These are phyloP conservation scores for Bathynomus jamesi DNA, from an alignment of 1,140 invertebrate species.

Conservation along the genomic window DNA sequence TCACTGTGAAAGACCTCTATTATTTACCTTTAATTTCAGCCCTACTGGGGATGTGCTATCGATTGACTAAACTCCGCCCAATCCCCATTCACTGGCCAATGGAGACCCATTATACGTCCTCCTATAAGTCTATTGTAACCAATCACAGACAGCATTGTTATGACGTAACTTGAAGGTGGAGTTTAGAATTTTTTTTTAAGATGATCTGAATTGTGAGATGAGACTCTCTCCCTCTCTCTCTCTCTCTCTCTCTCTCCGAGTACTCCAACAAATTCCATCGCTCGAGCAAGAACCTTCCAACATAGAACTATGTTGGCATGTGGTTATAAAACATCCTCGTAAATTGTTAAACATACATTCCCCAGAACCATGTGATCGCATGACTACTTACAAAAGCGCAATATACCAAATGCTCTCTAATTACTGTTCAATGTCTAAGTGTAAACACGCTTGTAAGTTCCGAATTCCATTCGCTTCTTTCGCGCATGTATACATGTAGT, in stretches of 20 bases:
- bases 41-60: slow-evolving; percentile 42
- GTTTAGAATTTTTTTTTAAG: not conserved
- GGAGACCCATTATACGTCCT: not conserved
- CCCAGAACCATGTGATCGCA: too few relatives aligned
- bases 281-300: not conserved
- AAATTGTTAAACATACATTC: too few relatives aligned
- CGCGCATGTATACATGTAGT: too few relatives aligned
- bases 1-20: slow-evolving; percentile 41
- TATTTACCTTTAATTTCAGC: slow-evolving; percentile 42
- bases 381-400: too few relatives aligned
- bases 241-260: not conserved
- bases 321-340: too few relatives aligned
- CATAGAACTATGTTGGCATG: not conserved
- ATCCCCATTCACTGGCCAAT: not conserved
- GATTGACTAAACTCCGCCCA: slow-evolving; percentile 39
- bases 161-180: not conserved
- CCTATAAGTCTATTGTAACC: not conserved
- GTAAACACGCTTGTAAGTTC: too few relatives aligned
- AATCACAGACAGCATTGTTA: not conserved
- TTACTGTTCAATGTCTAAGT: too few relatives aligned
- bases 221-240: not conserved
- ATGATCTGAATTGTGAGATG: not conserved
- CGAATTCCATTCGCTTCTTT: too few relatives aligned
- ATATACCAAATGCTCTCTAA: too few relatives aligned
- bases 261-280: not conserved